Base-by-base conservation (phyloP, 1,140 invertebrate genomes). In the Brachionus rotundiformis region DNA sequence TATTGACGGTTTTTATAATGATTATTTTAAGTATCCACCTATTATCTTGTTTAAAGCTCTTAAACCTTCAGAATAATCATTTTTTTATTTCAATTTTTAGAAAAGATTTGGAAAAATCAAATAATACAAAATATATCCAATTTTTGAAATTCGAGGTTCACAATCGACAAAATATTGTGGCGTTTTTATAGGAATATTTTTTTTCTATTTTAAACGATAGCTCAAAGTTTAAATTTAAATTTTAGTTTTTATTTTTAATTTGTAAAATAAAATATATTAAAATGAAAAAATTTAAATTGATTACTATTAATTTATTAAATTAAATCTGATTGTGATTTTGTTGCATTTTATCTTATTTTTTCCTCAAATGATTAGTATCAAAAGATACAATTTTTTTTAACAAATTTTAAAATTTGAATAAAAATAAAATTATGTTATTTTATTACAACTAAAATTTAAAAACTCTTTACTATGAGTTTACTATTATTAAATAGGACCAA, bases 41-140 rank as follows among this genome's bases (percentile, higher is more conserved):
- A 19, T 68, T 68, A 68, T 68, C n/a, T 19, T 36, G 29, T 68
- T 68, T 33, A 68, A 68, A 68, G 63, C 63, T 36, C n/a, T 36
- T 1, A 68, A 68, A n/a, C 63, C 63, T 68, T 68, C 16, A 36
- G 29, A 29, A 13, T 63, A 63, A 54, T 54, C 19, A 31, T 29
- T 63, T 63, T 63, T 31, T 63, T 63, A 2, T 1, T 41, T 41
- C 2, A 2, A 11, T 41, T 41, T 41, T 41, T 41, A 41, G 11
- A 3, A 13, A 41, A 41, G 11, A 41, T 41, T 41, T 13, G 39
- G 2, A 41, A 41, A 41, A 41, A 13, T 41, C 2, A 41, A 41
- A 41, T 41, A 11, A 13, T 11, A 41, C 2, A 41, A 41, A 13
- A 41, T 41, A 11, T 41, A 11, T 41, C 10, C 10, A 41, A 41